phyloP scores from a whole-genome alignment of 92 coral and sea anemone genomes.

The Phenganax subtilis region DNA sequence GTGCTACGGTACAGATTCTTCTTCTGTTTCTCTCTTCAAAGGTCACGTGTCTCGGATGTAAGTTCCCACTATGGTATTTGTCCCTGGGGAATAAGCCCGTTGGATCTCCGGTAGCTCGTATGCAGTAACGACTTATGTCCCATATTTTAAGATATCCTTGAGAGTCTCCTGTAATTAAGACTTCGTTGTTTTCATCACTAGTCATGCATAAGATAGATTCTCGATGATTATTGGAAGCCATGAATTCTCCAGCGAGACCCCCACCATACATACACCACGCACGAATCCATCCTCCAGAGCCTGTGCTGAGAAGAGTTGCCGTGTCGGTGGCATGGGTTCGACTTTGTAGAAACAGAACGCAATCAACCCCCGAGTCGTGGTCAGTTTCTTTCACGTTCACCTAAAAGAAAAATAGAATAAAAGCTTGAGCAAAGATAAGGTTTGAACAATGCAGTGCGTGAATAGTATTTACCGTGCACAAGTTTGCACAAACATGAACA shows the following conservation, averaged over 20 bases:
- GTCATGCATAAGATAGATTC: slow-evolving; percentile 75
- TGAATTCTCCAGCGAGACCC: slow-evolving; percentile 77
- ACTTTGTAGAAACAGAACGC: slow-evolving; percentile 77
- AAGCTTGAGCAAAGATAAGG: neutral
- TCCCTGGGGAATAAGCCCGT: neutral
- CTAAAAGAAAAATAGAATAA: neutral
- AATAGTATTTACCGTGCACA: too few relatives aligned
- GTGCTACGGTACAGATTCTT: slow-evolving; percentile 48
- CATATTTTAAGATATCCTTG: slow-evolving; percentile 66
- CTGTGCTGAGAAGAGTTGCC: slow-evolving; percentile 82
- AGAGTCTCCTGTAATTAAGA: slow-evolving; percentile 82
- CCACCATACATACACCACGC: slow-evolving; percentile 85
- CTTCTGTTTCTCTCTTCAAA: neutral
- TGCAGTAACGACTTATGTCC: slow-evolving; percentile 27
- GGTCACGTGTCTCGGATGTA: neutral
- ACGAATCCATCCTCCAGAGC: slow-evolving; percentile 80
- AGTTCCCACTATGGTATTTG: neutral
- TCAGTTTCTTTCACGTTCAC: slow-evolving; percentile 62
- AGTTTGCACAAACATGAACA: neutral
- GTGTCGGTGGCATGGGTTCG: slow-evolving; percentile 67
- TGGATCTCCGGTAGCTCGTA: neutral
- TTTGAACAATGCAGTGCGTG: too few relatives aligned
- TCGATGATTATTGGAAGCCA: slow-evolving; percentile 66
- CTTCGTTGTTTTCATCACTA: slow-evolving; percentile 61
- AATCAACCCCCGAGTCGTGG: slow-evolving; percentile 88